A percentile compares a stretch with the other conserved stretches of the same genome.
phyloP scores from a whole-genome alignment of 2,888 invertebrate species.

The Drosophila greeni region DNA sequence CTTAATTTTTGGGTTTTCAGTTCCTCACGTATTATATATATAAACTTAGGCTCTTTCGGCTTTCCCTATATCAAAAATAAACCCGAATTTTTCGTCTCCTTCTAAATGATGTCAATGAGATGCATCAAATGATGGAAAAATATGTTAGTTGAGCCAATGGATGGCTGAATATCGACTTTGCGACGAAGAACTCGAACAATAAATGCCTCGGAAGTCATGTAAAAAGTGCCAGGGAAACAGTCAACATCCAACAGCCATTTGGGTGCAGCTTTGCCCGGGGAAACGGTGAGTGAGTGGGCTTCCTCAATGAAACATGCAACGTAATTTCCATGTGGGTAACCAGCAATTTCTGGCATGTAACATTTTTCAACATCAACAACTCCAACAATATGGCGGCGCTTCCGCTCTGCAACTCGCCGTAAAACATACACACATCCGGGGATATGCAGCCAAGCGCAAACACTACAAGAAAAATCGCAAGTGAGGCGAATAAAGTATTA shows the following conservation, averaged over 20 bases:
- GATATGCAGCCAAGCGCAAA: constrained; percentile 55
- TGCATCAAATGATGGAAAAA: background rate
- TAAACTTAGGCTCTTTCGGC: background rate
- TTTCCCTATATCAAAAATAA: background rate
- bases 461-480: constrained; percentile 73
- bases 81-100: background rate
- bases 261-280: constrained; percentile 3
- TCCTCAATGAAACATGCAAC: constrained; percentile 68
- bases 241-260: constrained; percentile 23
- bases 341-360: constrained; percentile 75
- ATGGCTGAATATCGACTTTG: constrained; percentile 1
- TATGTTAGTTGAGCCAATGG: background rate
- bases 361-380: constrained; percentile 75
- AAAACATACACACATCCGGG: constrained; percentile 10
- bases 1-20: no score
- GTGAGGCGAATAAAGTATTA: constrained; percentile 75
- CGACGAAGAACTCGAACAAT: constrained; percentile 2
- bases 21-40: background rate
- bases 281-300: constrained; percentile 19
- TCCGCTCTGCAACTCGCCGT: constrained; percentile 21
- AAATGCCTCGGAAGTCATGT: constrained; percentile 21
- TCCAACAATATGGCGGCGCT: constrained; percentile 69
- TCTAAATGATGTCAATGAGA: constrained; percentile 16
- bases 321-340: constrained; percentile 76
- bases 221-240: constrained; percentile 14